These are phyloP conservation scores for Lepilemur septentrionalis DNA, from an alignment of 2,797 vertebrate genomes.

Conservation along the genomic window DNA sequence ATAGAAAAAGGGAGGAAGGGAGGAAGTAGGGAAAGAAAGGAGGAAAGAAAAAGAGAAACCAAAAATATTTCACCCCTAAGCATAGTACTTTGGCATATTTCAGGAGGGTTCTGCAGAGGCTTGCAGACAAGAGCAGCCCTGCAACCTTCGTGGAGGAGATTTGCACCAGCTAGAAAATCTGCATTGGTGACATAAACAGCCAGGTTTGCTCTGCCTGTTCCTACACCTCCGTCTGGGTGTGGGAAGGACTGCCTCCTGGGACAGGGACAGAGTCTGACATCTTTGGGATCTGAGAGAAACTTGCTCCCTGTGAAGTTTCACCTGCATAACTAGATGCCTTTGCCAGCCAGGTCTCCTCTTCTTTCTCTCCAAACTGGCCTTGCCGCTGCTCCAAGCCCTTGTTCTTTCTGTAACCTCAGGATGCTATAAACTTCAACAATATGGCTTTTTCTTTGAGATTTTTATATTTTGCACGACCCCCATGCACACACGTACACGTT, in stretches of 20 bases:
- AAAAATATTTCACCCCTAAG: background rate
- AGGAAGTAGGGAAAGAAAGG: background rate
- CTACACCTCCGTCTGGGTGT: background rate
- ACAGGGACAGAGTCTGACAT: background rate
- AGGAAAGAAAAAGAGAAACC: background rate
- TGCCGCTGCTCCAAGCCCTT: background rate
- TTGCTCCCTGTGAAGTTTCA: background rate
- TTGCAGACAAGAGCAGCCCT: background rate
- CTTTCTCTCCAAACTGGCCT: background rate
- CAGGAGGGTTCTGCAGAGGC: background rate
- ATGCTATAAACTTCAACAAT: background rate
- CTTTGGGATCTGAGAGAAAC: background rate
- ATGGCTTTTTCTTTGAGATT: background rate
- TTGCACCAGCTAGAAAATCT: background rate
- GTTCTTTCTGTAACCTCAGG: background rate
- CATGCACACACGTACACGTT: background rate
- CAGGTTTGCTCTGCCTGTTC: background rate
- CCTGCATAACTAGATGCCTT: background rate
- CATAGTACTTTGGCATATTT: background rate
- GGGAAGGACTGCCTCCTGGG: background rate
- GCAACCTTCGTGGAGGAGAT: background rate
- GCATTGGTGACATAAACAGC: background rate
- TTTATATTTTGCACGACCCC: background rate
- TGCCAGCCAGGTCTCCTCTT: background rate
- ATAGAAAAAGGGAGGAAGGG: background rate